Conservation (phyloP, 1,140 invertebrate species). For the Solenopsis fugax region DNA sequence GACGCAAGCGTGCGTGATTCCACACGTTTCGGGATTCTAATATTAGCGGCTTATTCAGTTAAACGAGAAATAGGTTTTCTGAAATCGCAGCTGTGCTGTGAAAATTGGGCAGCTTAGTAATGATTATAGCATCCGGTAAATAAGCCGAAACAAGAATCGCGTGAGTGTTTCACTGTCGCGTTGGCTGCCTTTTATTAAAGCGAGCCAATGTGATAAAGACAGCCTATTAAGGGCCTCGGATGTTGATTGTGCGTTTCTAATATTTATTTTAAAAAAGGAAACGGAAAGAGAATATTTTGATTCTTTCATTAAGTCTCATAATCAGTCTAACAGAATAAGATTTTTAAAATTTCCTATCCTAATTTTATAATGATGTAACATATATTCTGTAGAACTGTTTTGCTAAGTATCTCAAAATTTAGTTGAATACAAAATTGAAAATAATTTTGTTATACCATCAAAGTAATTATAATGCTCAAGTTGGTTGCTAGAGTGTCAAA, state of each 20-base stretch:
- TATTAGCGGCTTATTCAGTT: conserved; percentile 82
- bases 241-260: background rate
- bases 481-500: no score
- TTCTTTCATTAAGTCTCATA: background rate
- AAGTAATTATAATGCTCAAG: no score
- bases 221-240: conserved; percentile 4
- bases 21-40: conserved; percentile 82
- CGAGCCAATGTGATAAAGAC: background rate
- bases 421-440: no score
- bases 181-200: conserved; percentile 30
- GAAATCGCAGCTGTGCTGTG: conserved; percentile 57
- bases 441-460: no score
- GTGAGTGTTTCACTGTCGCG: background rate
- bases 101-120: conserved; percentile 55
- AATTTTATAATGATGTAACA: background rate
- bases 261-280: background rate
- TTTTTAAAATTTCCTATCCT: background rate
- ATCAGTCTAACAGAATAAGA: background rate
- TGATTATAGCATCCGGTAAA: conserved; percentile 42
- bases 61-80: conserved; percentile 65
- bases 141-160: conserved; percentile 38
- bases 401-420: no score
- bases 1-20: conserved; percentile 72
- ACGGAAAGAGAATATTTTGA: background rate
- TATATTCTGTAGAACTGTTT: background rate